Conservation (phyloP, 2,888 invertebrate species). For the Pediacus dermestoides region DNA sequence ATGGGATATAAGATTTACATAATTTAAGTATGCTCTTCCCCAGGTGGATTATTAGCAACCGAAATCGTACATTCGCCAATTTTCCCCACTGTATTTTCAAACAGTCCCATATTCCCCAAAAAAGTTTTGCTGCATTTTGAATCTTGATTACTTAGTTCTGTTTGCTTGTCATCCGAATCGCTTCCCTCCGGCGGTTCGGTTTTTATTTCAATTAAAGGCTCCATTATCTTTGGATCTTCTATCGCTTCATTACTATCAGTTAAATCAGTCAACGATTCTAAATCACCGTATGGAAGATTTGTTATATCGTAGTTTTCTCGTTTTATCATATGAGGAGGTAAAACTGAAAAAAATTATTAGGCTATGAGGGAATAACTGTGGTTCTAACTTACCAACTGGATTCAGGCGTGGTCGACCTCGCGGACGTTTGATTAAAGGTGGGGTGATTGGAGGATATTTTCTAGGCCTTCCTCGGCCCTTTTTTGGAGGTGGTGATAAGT, state of each 20-base stretch:
- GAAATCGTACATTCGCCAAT: slow-evolving; percentile 43
- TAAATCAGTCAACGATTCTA: slow-evolving; percentile 34
- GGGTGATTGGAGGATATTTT: slow-evolving; percentile 50
- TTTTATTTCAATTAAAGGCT: slow-evolving; percentile 39
- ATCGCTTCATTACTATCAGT: slow-evolving; percentile 13
- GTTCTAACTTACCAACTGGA: slow-evolving; percentile 21
- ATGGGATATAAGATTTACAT: too few relatives aligned
- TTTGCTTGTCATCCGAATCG: slow-evolving; percentile 2
- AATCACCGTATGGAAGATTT: slow-evolving; percentile 39
- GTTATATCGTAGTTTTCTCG: slow-evolving; percentile 37
- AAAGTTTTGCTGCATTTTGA: slow-evolving; percentile 17
- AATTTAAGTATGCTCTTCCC: too few relatives aligned
- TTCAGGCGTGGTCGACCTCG: slow-evolving; percentile 37
- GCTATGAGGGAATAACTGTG: not conserved
- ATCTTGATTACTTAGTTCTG: too few relatives aligned
- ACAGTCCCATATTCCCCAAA: slow-evolving; percentile 31
- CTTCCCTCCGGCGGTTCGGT: slow-evolving; percentile 22
- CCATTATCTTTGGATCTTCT: slow-evolving; percentile 27
- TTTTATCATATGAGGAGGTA: not conserved
- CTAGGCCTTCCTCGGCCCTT: slow-evolving; percentile 54
- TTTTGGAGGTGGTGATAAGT: slow-evolving; percentile 46
- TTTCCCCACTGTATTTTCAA: slow-evolving; percentile 34
- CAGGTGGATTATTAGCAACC: too few relatives aligned
- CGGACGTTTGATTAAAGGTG: slow-evolving; percentile 33
- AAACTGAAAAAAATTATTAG: slow-evolving; percentile 7